Percentiles rank a stretch among this genome's conserved stretches.
phyloP scores from a whole-genome alignment of 2,888 invertebrate genomes.

The Anthophora plumipes region DNA sequence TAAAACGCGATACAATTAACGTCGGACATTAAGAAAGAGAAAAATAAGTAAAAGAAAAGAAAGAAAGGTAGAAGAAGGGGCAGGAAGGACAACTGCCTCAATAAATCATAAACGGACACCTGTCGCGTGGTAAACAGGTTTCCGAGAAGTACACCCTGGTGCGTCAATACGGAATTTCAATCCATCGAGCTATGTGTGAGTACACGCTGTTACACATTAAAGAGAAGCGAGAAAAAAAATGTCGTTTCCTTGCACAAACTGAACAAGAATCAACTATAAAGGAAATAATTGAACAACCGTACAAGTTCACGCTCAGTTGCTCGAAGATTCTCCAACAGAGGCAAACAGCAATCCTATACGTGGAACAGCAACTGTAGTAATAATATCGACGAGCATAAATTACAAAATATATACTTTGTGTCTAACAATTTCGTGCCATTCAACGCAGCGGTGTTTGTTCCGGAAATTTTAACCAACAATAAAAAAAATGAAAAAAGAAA shows the following conservation, averaged over 20 bases:
- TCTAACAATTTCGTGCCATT: constrained; percentile 25
- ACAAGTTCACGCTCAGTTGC: no score
- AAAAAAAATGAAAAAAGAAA: no score
- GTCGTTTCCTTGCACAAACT: no score
- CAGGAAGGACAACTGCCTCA: background rate
- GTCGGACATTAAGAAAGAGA: background rate
- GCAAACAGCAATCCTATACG: no score
- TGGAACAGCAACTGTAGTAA: no score
- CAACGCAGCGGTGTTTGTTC: background rate
- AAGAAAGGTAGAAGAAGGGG: background rate
- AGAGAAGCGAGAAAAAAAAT: no score
- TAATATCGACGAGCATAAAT: constrained; percentile 27
- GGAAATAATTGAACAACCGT: no score
- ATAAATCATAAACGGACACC: constrained; percentile 45
- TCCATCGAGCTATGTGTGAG: no score
- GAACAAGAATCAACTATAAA: no score
- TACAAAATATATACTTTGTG: constrained; percentile 36
- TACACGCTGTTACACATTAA: no score
- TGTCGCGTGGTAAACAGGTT: constrained; percentile 47
- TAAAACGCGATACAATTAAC: constrained; percentile 19
- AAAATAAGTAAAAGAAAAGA: no score
- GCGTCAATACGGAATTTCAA: constrained; percentile 1
- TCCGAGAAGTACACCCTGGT: background rate
- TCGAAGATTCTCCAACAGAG: no score
- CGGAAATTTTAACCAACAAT: constrained; percentile 22